Evolutionary conservation across 2,797 vertebrate species (phyloP), one percentile per base, ranked within the genome.

Genomic region (Pteronotus mesoamericanus): DNA sequence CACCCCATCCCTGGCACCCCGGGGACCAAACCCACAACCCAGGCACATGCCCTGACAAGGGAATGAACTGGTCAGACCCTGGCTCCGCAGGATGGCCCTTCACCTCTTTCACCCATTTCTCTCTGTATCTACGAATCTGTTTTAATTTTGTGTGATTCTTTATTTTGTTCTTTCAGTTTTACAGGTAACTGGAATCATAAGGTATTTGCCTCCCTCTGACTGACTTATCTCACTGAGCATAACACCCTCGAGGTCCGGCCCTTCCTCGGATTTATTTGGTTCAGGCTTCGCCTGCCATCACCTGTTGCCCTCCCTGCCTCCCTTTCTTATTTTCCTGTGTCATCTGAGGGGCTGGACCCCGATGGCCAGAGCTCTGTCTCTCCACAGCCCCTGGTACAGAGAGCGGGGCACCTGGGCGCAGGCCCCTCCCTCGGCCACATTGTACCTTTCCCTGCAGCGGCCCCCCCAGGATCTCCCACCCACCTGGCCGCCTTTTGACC

Each of bases 391-490:
- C 55, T 24, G 32, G 51, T 18, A 3, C 24, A 61, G 86, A 71
- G 24, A 9, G 12, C 22, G 22, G 46, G 55, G 18, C 2, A 4
- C 57, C 14, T 37, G 3, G 55, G 46, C 3, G 0, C 2, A 55
- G 6, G 51, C 24, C 46, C 34, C 29, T 24, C 9, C 79, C 5
- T 53, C 32, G 32, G 44, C n/a, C 2, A 7, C 29, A 0, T 32
- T 5, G 4, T 44, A 71, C 64, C 46, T 32, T 64, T 87, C 9
- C 0, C 21, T 18, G 61, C n/a, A 18, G 29, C 39, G 26, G n/a
- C 72, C 72, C 74, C 78, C 77, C 46, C n/a, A 37, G 37, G 42
- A 19, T 8, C n/a, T 44, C 44, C 22, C 32, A 22, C 37, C 48
- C 26, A 0, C 64, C 57, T 22, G 42, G n/a, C 51, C 0, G 1